phyloP scores from a whole-genome alignment of 1,140 invertebrate species.

The Drosophila dunni region DNA sequence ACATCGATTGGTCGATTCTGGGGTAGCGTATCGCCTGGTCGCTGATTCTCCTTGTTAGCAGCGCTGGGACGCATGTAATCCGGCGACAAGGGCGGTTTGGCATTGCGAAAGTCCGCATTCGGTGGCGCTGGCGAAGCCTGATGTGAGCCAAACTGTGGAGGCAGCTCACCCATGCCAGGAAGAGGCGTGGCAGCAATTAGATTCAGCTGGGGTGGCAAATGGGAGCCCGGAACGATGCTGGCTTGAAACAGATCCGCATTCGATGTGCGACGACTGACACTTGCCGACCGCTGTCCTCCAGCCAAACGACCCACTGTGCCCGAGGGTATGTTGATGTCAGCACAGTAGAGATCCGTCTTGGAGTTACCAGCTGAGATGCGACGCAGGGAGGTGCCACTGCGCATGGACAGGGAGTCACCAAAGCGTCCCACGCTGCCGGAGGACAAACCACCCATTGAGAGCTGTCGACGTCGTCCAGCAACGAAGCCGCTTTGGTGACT shows the following conservation, averaged over 20 bases:
- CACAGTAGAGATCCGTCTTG: constrained; percentile 75
- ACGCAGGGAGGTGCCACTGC: constrained; percentile 75
- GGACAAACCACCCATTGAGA: constrained; percentile 75
- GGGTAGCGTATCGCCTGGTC: constrained; percentile 51
- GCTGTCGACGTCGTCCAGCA: constrained; percentile 56
- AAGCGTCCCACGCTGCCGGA: constrained; percentile 66
- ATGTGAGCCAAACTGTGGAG: constrained; percentile 59
- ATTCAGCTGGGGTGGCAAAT: constrained; percentile 73
- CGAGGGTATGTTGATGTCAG: constrained; percentile 76
- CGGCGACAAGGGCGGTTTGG: constrained; percentile 66
- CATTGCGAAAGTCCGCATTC: constrained; percentile 67
- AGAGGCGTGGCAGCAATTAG: constrained; percentile 70
- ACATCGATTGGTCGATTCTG: constrained; percentile 82
- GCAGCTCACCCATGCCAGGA: constrained; percentile 43
- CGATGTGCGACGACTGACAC: constrained; percentile 73
- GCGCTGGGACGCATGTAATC: constrained; percentile 81
- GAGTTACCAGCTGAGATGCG: constrained; percentile 74
- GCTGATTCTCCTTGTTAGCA: constrained; percentile 57
- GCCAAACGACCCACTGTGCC: constrained; percentile 10
- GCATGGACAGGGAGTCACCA: constrained; percentile 69
- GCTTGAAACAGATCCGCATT: constrained; percentile 78
- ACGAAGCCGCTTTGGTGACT: constrained; percentile 42
- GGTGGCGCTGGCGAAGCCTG: constrained; percentile 62
- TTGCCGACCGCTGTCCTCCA: constrained; percentile 67
- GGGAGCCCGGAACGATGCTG: constrained; percentile 58